These are phyloP conservation scores for Calameuta filiformis DNA, from an alignment of 2,888 invertebrate genomes.

Conservation along the genomic window DNA sequence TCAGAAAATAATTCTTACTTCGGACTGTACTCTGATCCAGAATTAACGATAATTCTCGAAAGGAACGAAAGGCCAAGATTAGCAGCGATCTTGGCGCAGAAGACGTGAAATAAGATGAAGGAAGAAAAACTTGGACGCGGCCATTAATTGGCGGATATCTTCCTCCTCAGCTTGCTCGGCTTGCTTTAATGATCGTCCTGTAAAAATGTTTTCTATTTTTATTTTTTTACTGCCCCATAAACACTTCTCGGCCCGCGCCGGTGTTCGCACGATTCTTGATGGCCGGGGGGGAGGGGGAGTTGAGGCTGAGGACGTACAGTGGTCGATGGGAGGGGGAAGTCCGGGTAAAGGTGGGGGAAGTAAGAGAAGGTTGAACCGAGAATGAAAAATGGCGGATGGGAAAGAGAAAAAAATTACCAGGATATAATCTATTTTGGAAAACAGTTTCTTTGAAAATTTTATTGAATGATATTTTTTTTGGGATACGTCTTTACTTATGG, in stretches of 20 bases:
- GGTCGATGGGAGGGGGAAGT: no score
- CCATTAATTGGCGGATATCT: constrained; percentile 58
- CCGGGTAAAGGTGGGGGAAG: background rate
- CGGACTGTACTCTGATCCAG: background rate
- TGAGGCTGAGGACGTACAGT: no score
- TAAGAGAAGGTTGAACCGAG: background rate
- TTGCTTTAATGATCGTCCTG: constrained; percentile 60
- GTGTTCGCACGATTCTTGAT: background rate
- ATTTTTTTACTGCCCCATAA: constrained; percentile 54
- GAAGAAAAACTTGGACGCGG: constrained; percentile 25
- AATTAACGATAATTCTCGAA: background rate
- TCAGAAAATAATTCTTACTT: background rate
- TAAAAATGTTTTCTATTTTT: constrained; percentile 61
- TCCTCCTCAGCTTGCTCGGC: constrained; percentile 38
- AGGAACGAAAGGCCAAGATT: background rate
- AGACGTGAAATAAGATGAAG: background rate
- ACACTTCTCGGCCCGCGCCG: constrained; percentile 28
- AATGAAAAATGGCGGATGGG: background rate
- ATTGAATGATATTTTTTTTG: background rate
- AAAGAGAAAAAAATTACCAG: background rate
- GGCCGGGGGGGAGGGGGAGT: background rate
- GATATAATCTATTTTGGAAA: background rate
- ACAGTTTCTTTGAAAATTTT: background rate
- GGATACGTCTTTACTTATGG: background rate
- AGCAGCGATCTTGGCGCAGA: background rate